phyloP scores from a whole-genome alignment of 37 sponge, comb jelly and placozoan species.

The Dysidea cf. avara region DNA sequence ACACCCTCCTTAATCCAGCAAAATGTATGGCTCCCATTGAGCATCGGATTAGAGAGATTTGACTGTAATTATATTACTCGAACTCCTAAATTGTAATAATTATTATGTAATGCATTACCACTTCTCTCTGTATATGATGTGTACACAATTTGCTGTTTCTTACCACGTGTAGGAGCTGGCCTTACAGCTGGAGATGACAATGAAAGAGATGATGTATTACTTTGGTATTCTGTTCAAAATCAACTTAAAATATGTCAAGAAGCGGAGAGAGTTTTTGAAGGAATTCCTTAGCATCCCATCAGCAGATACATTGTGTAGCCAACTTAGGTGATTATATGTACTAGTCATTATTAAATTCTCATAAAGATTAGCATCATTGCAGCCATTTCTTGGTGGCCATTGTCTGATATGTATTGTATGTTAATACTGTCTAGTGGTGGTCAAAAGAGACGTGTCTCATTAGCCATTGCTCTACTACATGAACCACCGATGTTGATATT shows the following conservation, averaged over 20 bases:
- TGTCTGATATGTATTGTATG: no score
- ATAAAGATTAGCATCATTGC: no score
- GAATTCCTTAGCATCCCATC: conserved; percentile 63
- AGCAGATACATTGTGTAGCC: conserved; percentile 40
- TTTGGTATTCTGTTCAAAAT: conserved; percentile 67
- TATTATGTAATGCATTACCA: no score
- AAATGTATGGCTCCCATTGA: no score
- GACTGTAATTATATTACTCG: no score
- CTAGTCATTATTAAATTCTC: no score
- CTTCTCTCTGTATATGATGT: no score
- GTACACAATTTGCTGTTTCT: background rate
- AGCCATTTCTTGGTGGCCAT: no score
- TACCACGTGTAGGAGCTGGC: conserved; percentile 64
- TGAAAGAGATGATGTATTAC: conserved; percentile 60
- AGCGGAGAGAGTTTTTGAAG: conserved; percentile 50
- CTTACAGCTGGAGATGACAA: conserved; percentile 65
- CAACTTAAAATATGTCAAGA: conserved; percentile 34
- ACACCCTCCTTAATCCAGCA: no score
- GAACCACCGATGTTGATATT: conserved; percentile 76
- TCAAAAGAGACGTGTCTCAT: conserved; percentile 81
- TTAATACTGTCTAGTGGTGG: conserved; percentile 66
- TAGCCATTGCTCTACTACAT: conserved; percentile 82
- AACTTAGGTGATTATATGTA: conserved; percentile 75
- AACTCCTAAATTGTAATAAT: no score
- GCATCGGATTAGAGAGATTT: no score